phyloP scores from a whole-genome alignment of 2,888 invertebrate genomes.

The Polydrusus pterygomalis region DNA sequence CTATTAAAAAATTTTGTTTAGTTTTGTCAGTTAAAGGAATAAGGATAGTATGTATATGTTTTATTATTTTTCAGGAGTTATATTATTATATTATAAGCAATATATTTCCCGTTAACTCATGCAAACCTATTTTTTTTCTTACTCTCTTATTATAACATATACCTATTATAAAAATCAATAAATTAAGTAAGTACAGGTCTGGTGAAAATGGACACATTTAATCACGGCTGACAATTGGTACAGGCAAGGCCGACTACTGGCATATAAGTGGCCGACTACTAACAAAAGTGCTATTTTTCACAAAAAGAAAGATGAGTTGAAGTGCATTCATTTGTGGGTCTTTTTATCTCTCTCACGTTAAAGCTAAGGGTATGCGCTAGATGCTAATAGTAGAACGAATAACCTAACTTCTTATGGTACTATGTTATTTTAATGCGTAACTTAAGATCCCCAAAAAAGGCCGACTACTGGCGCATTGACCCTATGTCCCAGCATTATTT shows the following conservation, averaged over 20 bases:
- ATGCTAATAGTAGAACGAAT: not conserved
- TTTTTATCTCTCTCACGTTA: slow-evolving; percentile 6
- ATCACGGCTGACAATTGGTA: slow-evolving; percentile 8
- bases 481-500: too few relatives aligned
- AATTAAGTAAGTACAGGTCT: slow-evolving; percentile 1
- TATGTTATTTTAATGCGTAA: slow-evolving; percentile 1
- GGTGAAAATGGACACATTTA: slow-evolving; percentile 7
- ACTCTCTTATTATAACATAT: not conserved
- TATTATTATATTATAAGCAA: not conserved
- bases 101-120: not conserved
- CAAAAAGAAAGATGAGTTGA: not conserved
- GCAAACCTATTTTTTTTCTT: not conserved
- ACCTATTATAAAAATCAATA: not conserved
- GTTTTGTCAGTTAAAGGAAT: slow-evolving; percentile 1
- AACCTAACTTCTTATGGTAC: slow-evolving; percentile 10
- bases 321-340: not conserved
- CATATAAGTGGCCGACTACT: slow-evolving; percentile 12
- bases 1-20: slow-evolving; percentile 56
- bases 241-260: slow-evolving; percentile 12
- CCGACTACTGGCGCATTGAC: slow-evolving; percentile 12
- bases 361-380: not conserved
- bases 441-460: slow-evolving; percentile 6
- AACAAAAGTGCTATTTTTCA: slow-evolving; percentile 4
- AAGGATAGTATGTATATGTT: not conserved
- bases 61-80: slow-evolving; percentile 8